phyloP scores from a whole-genome alignment of 2,797 vertebrate species.

The Rhyacichthys aspro region DNA sequence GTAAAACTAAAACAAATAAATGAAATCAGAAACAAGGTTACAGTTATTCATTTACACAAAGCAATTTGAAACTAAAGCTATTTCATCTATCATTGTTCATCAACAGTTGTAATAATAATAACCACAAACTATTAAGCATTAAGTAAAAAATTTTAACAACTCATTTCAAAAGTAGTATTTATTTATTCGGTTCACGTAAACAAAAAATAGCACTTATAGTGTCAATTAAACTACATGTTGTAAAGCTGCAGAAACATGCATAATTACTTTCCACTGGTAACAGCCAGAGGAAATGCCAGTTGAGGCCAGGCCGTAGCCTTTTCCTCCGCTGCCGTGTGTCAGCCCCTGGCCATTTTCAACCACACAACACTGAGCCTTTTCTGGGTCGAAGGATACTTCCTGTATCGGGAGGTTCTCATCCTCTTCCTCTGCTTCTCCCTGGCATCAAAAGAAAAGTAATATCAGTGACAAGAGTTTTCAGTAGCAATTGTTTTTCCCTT shows the following conservation, averaged over 20 bases:
- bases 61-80: no score
- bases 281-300: slow-evolving; percentile 96
- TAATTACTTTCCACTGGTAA: slow-evolving; percentile 97
- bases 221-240: no score
- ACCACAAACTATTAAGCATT: no score
- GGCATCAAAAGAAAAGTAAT: slow-evolving; percentile 29
- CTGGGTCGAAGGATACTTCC: slow-evolving; percentile 97
- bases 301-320: slow-evolving; percentile 96
- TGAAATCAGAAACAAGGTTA: neutral
- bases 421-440: slow-evolving; percentile 94
- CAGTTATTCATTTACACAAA: neutral
- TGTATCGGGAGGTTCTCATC: slow-evolving; percentile 98
- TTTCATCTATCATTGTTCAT: no score
- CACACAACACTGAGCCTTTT: slow-evolving; percentile 95
- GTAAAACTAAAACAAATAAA: slow-evolving; percentile 85
- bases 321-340: slow-evolving; percentile 96
- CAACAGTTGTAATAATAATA: no score
- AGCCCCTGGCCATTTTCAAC: slow-evolving; percentile 95
- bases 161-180: no score
- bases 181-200: no score
- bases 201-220: no score
- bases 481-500: no score
- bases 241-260: neutral
- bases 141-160: no score
- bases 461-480: neutral